Evolutionary conservation across 2,888 invertebrate species (phyloP), one percentile per base, ranked within the genome.

Genomic region (Caenorhabditis angaria): DNA sequence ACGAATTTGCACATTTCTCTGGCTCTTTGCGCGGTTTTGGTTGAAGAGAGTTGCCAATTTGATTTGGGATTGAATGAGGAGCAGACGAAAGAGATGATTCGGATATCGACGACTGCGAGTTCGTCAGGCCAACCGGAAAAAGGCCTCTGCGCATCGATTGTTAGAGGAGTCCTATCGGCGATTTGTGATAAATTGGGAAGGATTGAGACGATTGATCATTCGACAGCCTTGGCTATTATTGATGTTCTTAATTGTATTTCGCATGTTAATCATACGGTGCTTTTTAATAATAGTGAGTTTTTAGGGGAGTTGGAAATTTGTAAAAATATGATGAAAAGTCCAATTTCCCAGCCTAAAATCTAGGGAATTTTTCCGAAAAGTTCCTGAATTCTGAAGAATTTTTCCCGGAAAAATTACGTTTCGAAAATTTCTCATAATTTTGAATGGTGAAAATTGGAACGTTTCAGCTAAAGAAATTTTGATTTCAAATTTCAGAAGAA

Each of bases 1-100:
- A 91, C 92, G 79, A 95, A 95, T 88, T 93, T 94, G 2, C 94
- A 94, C 87, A 93, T 94, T 92, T 89, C 94, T 41, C 89, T 95
- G 47, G 76, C 81, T 12, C 66, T 83, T 32, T 82, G 77, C 27
- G 77, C 76, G 4, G 62, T 85, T 25, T 67, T 83, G 35, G 78
- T 81, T 56, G 82, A 81, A 55, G 82, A 83, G 62, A 73, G 77
- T 53, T 76, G 80, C 29, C 59, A 70, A 25, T 84, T 78, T 47
- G 82, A 83, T 65, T 58, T 78, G 64, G 76, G 75, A 25, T 59
- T 78, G n/a, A 79, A 65, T 47, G 76, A 80, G 24, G 80, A 82
- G 51, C 78, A 80, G 51, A 77, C 66, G 18, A 67, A 70, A 28
- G 77, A 80, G 35, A 70, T 80, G 76, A 66, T 76, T 12, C 32